Base-by-base conservation (phyloP, 2,797 vertebrate genomes). In the Martes flavigula region DNA sequence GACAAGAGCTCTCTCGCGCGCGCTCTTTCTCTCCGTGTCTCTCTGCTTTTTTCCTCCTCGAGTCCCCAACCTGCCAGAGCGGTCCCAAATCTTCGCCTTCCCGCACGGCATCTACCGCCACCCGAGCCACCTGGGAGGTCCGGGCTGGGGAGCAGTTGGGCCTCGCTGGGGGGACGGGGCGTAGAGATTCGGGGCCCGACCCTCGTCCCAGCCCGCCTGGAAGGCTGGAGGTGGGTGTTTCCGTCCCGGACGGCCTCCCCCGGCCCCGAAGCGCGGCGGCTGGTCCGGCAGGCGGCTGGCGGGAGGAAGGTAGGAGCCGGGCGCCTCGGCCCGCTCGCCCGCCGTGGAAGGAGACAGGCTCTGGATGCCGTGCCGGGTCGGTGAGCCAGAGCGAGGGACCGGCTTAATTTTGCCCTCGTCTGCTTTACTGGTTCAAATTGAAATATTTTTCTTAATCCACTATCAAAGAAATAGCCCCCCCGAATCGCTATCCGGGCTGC, bases 21-120 rank as follows among this genome's bases (percentile, higher is more conserved):
- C 91, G 43, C 96, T 43, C 94, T n/a, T 79, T 62, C n/a, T 79
- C 56, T 89, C 90, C 91, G 21, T 54, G 25, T 97, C 94, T 97
- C 91, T 98, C 72, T 93, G 97, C 72, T 64, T 73, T 98, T 97
- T 91, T 73, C 95, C 79, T 96, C 91, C 93, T 98, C 95, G 95
- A 91, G 87, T 97, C 88, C 98, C 94, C 94, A 97, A 97, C 78
- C 98, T 96, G 94, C 92, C 91, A 94, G 96, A 96, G 90, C 96
- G 77, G 68, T 64, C 92, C 97, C 94, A 62, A 88, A 87, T 56
- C 92, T 72, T 92, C 82, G 77, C 70, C 84, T 77, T 88, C 75
- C 68, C 85, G 70, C 90, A 60, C 27, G 90, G 75, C 89, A 23
- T 64, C 94, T 66, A n/a, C 96, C 6, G 87, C 92, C 84, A 54